phyloP scores from a whole-genome alignment of 1,140 invertebrate genomes.

The Neodiprion pinetum region DNA sequence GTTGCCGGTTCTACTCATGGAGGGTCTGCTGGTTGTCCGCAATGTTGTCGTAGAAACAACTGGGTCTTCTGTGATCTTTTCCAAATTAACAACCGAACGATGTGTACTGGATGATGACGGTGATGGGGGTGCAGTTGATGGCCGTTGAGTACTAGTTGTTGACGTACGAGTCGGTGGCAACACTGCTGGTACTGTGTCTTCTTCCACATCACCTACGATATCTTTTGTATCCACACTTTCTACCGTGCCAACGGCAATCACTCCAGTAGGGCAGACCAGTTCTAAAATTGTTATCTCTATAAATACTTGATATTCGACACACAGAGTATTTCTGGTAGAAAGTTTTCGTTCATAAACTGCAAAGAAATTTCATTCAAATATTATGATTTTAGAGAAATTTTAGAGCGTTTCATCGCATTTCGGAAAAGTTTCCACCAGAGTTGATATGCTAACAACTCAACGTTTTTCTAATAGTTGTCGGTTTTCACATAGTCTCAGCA shows the following conservation, averaged over 20 bases:
- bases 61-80: slow-evolving; percentile 34
- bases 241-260: slow-evolving; percentile 66
- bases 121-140: slow-evolving; percentile 39
- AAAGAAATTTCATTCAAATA: slow-evolving; percentile 7
- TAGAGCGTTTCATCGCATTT: neutral
- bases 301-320: slow-evolving; percentile 9
- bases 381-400: neutral
- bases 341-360: too few species aligned
- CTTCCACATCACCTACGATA: slow-evolving; percentile 47
- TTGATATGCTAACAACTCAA: too few species aligned
- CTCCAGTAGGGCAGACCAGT: slow-evolving; percentile 54
- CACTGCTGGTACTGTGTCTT: slow-evolving; percentile 38
- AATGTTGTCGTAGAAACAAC: slow-evolving; percentile 39
- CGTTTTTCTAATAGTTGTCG: too few species aligned
- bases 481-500: too few species aligned
- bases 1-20: slow-evolving; percentile 54
- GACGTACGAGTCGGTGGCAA: slow-evolving; percentile 30
- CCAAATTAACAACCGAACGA: slow-evolving; percentile 28
- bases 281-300: slow-evolving; percentile 42
- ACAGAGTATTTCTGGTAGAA: slow-evolving; percentile 15
- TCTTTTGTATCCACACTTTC: slow-evolving; percentile 63
- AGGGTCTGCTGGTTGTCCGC: slow-evolving; percentile 44
- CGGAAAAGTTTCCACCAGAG: too few species aligned
- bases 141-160: slow-evolving; percentile 48
- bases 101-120: slow-evolving; percentile 39